Conservation (phyloP, 1,140 invertebrate genomes). For the Leguminivora glycinivorella region DNA sequence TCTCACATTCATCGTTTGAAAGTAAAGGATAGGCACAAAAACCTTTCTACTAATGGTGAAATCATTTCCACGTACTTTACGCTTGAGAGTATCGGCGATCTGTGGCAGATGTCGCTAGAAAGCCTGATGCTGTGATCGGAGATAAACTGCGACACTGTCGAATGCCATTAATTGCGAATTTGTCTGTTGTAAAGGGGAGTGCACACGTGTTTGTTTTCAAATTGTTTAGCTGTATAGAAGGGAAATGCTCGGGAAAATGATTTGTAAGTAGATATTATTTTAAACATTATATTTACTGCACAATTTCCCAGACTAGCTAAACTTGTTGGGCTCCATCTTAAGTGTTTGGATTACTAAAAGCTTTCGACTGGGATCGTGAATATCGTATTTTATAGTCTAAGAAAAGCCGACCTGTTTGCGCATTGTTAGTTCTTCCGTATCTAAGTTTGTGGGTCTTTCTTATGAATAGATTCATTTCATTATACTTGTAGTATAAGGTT, state of each 20-base stretch:
- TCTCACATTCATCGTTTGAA: constrained; percentile 12
- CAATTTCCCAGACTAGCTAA: too few relatives aligned
- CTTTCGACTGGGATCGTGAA: too few relatives aligned
- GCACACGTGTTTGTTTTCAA: background rate
- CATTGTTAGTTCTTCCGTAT: background rate
- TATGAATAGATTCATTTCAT: background rate
- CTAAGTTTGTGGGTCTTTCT: background rate
- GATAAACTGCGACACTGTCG: constrained; percentile 41
- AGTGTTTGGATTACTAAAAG: too few relatives aligned
- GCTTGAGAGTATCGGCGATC: constrained; percentile 43
- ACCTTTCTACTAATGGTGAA: constrained; percentile 42
- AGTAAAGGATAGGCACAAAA: constrained; percentile 36
- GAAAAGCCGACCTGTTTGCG: background rate
- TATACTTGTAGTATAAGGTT: background rate
- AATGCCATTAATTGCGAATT: constrained; percentile 50
- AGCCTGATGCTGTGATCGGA: constrained; percentile 43
- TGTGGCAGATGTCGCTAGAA: constrained; percentile 58
- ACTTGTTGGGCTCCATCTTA: too few relatives aligned
- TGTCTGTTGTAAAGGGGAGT: constrained; percentile 27
- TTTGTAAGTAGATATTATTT: too few relatives aligned
- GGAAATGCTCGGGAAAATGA: too few relatives aligned
- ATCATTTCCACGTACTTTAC: constrained; percentile 48
- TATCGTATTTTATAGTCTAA: too few relatives aligned
- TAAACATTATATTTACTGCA: too few relatives aligned
- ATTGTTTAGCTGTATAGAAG: too few relatives aligned